Evolutionary conservation across 2,113 vertebrate genomes (phyloP).

Genomic region (Eira barbara): DNA sequence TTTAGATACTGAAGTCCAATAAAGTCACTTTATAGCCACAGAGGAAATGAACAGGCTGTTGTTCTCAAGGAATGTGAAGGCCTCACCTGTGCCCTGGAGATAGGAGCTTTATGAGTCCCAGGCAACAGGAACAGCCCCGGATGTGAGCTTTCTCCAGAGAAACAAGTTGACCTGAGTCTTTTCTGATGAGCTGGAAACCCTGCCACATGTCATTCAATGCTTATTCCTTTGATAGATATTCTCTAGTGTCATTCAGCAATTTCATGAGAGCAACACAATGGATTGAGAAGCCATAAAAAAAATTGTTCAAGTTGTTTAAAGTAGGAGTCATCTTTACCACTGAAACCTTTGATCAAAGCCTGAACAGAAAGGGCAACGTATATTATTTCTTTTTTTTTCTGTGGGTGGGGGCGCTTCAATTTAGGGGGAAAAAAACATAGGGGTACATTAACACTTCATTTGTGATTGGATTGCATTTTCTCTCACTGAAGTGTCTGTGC

Average conservation of each 20-base stretch:
- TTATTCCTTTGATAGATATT: background rate
- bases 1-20: conserved; percentile 69
- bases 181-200: conserved; percentile 17
- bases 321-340: conserved; percentile 44
- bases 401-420: background rate
- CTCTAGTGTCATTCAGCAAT: background rate
- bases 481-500: background rate
- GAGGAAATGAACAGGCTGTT: conserved; percentile 58
- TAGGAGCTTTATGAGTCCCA: conserved; percentile 66
- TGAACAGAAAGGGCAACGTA: background rate
- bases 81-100: conserved; percentile 61
- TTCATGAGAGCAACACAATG: conserved; percentile 59
- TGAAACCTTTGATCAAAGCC: background rate
- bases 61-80: conserved; percentile 54
- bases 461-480: background rate
- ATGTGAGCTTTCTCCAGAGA: conserved; percentile 15
- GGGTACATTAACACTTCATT: background rate
- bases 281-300: conserved; percentile 41
- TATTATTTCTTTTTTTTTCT: no score
- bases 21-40: conserved; percentile 56
- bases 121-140: background rate
- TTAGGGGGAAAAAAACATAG: background rate
- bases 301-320: background rate
- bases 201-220: background rate
- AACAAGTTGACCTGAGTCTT: conserved; percentile 24